Evolutionary conservation across 2,888 invertebrate species (phyloP).

Genomic region (Leuctra nigra): DNA sequence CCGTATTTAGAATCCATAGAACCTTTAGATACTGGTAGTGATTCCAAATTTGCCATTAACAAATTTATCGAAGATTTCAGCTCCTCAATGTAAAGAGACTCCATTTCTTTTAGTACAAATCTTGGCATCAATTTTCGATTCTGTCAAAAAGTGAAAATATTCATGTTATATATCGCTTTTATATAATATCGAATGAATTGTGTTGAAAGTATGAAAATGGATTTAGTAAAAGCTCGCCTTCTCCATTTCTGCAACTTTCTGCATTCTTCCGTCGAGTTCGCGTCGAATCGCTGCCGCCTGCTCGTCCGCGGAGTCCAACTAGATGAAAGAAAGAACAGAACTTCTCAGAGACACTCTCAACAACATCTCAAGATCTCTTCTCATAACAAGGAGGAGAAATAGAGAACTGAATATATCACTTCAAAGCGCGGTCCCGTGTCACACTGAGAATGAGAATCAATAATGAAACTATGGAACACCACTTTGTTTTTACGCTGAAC

Average conservation of each 20-base stretch:
- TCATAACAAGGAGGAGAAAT: no score
- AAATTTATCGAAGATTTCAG: slow-evolving; percentile 85
- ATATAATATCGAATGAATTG: no score
- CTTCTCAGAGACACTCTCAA: no score
- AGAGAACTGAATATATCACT: no score
- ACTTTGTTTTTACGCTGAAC: no score
- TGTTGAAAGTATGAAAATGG: neutral
- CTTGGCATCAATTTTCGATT: slow-evolving; percentile 97
- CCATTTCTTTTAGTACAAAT: slow-evolving; percentile 99
- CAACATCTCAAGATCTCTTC: no score
- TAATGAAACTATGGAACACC: no score
- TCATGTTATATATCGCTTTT: neutral
- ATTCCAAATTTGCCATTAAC: slow-evolving; percentile 98
- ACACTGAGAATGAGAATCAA: no score
- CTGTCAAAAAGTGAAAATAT: slow-evolving; percentile 43
- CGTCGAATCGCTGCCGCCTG: slow-evolving; percentile 98
- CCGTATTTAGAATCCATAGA: slow-evolving; percentile 97
- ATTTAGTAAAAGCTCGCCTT: slow-evolving; percentile 53
- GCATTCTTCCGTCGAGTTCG: slow-evolving; percentile 96
- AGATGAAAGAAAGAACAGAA: neutral
- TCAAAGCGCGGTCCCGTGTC: no score
- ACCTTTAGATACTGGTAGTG: slow-evolving; percentile 96
- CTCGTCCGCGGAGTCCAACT: slow-evolving; percentile 98
- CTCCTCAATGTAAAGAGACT: slow-evolving; percentile 97
- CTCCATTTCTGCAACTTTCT: slow-evolving; percentile 95